Evolutionary conservation across 2,113 vertebrate genomes (phyloP), one percentile per base, ranked within the genome.

Genomic region (Regulus satrapa): DNA sequence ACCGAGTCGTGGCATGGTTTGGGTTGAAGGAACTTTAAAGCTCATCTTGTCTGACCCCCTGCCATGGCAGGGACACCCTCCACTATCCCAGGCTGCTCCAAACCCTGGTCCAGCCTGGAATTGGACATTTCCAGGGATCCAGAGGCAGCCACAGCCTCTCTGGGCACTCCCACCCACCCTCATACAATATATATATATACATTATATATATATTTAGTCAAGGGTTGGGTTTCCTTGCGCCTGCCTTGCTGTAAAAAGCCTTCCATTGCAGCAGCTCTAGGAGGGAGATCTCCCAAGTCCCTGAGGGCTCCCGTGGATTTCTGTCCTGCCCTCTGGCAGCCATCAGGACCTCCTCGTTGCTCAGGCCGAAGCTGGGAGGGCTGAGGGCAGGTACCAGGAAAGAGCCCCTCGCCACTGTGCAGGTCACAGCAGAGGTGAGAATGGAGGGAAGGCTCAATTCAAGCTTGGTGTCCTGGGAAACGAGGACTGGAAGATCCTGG

Each of bases 261-360:
- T 69, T 32, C 48, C 8, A 8, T 34, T 49, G 16, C 40, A 55
- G 13, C 48, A 74, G 45, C 61, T 31, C 7, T 28, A 43, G 51
- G 56, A 55, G 18, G 71, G 52, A 52, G 36, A 45, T 20, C 12
- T 77, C 29, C n/a, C n/a, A n/a, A n/a, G n/a, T n/a, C n/a, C n/a
- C n/a, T n/a, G n/a, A n/a, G n/a, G n/a, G n/a, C n/a, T n/a, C n/a
- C n/a, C n/a, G n/a, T n/a, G n/a, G n/a, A n/a, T n/a, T n/a, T 40
- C 40, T 75, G 67, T n/a, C 15, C 52, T 62, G 56, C 43, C 28
- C 51, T 59, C 14, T 2, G 28, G 54, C 43, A 76, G 25, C 54
- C 23, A 25, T 9, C 41, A 61, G 71, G 26, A 14, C 9, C 45
- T 34, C 28, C 15, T 49, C 0, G 0, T 36, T 66, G n/a, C 41